These are phyloP conservation scores for Bergia sp. DNA, from an alignment of 92 coral and sea anemone species.

Conservation along the genomic window DNA sequence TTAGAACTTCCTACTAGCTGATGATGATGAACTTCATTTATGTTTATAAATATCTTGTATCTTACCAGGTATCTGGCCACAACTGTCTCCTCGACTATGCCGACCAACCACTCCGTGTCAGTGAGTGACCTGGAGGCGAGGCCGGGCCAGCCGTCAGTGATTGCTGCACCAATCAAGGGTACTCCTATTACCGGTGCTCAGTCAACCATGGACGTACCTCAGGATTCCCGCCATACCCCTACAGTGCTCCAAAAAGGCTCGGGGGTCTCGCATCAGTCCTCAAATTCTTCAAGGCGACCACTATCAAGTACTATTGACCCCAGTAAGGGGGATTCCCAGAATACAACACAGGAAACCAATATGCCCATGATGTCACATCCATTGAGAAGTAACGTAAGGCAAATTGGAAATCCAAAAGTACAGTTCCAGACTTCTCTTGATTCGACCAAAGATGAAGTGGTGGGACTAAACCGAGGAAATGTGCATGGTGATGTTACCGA, in stretches of 20 bases:
- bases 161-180: constrained; percentile 67
- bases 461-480: constrained; percentile 25
- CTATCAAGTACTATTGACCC: constrained; percentile 68
- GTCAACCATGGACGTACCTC: neutral
- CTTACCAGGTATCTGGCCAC: constrained; percentile 52
- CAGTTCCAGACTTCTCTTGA: neutral
- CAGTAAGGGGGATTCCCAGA: constrained; percentile 53
- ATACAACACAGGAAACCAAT: constrained; percentile 52
- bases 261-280: constrained; percentile 10
- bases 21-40: no score
- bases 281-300: constrained; percentile 55
- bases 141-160: constrained; percentile 70
- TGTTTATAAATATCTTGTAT: no score
- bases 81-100: constrained; percentile 39
- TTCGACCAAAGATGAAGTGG: constrained; percentile 13
- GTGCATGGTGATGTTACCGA: constrained; percentile 33
- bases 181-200: constrained; percentile 29
- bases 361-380: constrained; percentile 15
- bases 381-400: neutral
- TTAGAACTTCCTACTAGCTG: no score
- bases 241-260: neutral
- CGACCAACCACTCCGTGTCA: constrained; percentile 57
- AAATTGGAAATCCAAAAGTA: neutral
- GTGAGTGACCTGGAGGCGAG: constrained; percentile 65
- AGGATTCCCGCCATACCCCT: neutral